Conservation (phyloP, 2,888 invertebrate genomes). For the Empis livida region DNA sequence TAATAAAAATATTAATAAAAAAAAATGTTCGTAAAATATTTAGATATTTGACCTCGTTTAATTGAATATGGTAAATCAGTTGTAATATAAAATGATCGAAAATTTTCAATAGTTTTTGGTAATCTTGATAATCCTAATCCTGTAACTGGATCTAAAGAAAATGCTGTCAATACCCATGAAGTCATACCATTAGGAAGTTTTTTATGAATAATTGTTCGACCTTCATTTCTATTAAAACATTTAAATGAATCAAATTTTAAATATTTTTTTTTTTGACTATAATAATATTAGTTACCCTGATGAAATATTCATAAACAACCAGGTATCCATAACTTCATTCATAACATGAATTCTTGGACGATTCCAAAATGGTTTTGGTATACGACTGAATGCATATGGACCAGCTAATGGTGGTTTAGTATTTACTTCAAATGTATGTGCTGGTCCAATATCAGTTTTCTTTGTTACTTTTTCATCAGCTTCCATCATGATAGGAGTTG, state of each 20-base stretch:
- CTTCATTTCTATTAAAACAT: constrained; percentile 36
- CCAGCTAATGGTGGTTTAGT: constrained; percentile 73
- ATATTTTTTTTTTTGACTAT: no score
- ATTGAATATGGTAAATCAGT: constrained; percentile 63
- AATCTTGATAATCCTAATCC: constrained; percentile 65
- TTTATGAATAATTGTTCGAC: constrained; percentile 44
- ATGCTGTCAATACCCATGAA: constrained; percentile 73
- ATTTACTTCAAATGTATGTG: constrained; percentile 41
- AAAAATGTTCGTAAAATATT: neutral
- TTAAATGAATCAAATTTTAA: no score
- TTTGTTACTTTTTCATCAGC: constrained; percentile 28
- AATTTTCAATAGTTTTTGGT: constrained; percentile 54
- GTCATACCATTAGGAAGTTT: constrained; percentile 72
- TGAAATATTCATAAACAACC: constrained; percentile 74
- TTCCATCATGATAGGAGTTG: constrained; percentile 13
- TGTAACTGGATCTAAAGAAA: constrained; percentile 60
- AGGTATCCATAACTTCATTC: constrained; percentile 58
- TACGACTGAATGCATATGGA: constrained; percentile 79
- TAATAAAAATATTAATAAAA: constrained; percentile 7
- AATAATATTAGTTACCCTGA: constrained; percentile 44
- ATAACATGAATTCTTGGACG: constrained; percentile 69
- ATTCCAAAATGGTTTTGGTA: constrained; percentile 69
- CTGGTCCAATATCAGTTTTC: constrained; percentile 36
- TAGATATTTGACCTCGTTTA: constrained; percentile 41
- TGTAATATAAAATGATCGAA: constrained; percentile 67